phyloP scores from a whole-genome alignment of 2,888 invertebrate species.

The Halictus ligatus region DNA sequence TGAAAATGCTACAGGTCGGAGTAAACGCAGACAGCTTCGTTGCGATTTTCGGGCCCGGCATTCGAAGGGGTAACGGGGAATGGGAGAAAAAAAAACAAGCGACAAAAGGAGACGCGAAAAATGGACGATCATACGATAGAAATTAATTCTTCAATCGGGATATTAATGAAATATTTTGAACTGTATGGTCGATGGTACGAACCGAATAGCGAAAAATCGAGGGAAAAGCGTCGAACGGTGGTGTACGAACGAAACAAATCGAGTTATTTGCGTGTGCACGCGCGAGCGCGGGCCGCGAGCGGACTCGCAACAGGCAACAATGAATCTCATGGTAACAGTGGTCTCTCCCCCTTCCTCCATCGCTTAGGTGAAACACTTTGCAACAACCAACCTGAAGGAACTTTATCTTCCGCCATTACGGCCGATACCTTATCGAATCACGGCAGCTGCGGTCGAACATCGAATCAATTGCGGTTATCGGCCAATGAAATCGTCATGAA shows the following conservation, averaged over 20 bases:
- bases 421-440: conserved; percentile 70
- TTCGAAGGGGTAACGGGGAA: too few relatives aligned
- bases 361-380: conserved; percentile 18
- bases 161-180: conserved; percentile 16
- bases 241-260: conserved; percentile 33
- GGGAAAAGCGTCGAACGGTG: conserved; percentile 19
- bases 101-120: not conserved
- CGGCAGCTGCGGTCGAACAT: conserved; percentile 59
- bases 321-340: conserved; percentile 3
- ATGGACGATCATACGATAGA: not conserved
- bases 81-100: not conserved
- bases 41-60: not conserved
- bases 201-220: conserved; percentile 19
- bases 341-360: not conserved
- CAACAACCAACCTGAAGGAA: conserved; percentile 29
- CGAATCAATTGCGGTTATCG: conserved; percentile 71
- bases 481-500: conserved; percentile 73
- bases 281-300: not conserved
- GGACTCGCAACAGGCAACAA: conserved; percentile 1
- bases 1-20: not conserved
- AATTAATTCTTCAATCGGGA: conserved; percentile 18
- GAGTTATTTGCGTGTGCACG: conserved; percentile 13
- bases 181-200: conserved; percentile 8
- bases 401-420: conserved; percentile 42
- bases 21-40: not conserved